Evolutionary conservation across 1,140 invertebrate species (phyloP), one percentile per base, ranked within the genome.

Genomic region (Anoplolepis gracilipes): DNA sequence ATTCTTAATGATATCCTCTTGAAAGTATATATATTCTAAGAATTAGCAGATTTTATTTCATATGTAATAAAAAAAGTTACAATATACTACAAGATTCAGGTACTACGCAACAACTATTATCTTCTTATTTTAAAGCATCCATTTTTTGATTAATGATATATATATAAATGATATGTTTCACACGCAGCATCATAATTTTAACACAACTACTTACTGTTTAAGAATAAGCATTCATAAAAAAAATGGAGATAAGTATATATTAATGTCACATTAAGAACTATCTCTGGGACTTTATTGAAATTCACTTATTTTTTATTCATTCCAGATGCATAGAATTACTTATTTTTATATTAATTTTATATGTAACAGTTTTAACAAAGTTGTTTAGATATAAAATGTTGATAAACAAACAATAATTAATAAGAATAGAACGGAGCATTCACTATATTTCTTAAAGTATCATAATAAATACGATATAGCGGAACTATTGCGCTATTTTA

Each of bases 91-190:
- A 42, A 81, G 65, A 81, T 81, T 81, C 78, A 81, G 67, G 67
- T 82, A 82, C 67, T 82, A 82, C 25, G 65, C 70, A 49, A 81
- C 25, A 81, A 82, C 28, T 81, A 46, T 59, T n/a, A n/a, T n/a
- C n/a, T n/a, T 13, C 36, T 59, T 82, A 82, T 73, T 73, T 82
- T 81, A 81, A 81, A 81, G 65, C 65, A 72, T 70, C 39, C 42
- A 19, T 28, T 79, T 78, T 64, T 79, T 36, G 42, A 79, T 79
- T 42, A 16, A 53, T 79, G 42, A 64, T 67, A 55, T n/a, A 19
- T 69, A 22, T 67, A 55, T 13, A 19, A 79, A 11, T 36, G 77
- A 55, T 69, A 69, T 69, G 64, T 69, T 69, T 28, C 8, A 16
- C 7, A 53, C 25, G 57, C 25, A 57, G 13, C 59, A 72, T 59